Evolutionary conservation across 1,140 invertebrate species (phyloP), one percentile per base, ranked within the genome.

Genomic region (Drosophila erecta): DNA sequence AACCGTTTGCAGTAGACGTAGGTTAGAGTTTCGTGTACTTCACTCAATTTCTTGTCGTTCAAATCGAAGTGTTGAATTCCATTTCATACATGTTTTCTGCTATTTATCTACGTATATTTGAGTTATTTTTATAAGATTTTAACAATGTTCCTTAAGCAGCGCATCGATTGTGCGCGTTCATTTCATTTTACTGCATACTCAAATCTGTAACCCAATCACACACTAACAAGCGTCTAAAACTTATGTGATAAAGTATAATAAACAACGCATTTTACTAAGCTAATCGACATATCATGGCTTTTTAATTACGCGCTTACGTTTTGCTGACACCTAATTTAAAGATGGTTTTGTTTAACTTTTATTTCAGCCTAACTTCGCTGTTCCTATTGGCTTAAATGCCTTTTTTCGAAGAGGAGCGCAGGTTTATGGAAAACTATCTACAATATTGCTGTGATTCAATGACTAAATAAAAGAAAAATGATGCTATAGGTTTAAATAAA

Each of bases 91-190:
- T 60, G 47, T 71, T 69, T 75, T 65, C 59, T 58, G 74, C 50
- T 71, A 62, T 67, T 59, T 55, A 66, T 57, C 47, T n/a, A 53
- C 53, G 47, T 70, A 35, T 35, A 59, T 61, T 27, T 51, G 37
- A 69, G 75, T 41, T 61, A 54, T 38, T 67, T 76, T 35, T 57
- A 76, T 69, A 47, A 77, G 56, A 20, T 65, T 66, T 51, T 41
- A 76, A 79, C 55, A 79, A 89, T 83, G 83, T 87, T 87, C 83
- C 83, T 87, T 87, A 89, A 53, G 56, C 41, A 50, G 75, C 75
- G 47, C 43, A 43, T n/a, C 35, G 35, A 57, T 53, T 22, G 49
- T 30, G 65, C 66, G 81, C 60, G 17, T 54, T 49, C 69, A 76
- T 41, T 76, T 76, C 62, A 61, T 71, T 64, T 61, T 59, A 75